Conservation (phyloP, 2,888 invertebrate species). For the Drosophila crucigera region DNA sequence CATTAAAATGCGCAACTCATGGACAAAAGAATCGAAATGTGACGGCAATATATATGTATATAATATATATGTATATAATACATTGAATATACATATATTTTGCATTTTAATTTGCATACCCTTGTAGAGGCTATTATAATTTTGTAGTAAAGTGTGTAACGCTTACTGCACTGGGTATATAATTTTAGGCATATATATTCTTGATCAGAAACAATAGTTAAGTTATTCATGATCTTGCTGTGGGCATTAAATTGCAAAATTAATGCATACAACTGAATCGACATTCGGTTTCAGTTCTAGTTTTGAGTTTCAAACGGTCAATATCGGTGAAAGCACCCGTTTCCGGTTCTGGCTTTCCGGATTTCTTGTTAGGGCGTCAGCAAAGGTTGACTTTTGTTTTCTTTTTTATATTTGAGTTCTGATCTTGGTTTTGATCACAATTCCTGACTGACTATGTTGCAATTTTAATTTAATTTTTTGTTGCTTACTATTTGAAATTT, state of each 20-base stretch:
- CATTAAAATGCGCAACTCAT: conserved; percentile 25
- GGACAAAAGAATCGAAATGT: conserved; percentile 10
- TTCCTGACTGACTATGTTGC: not conserved
- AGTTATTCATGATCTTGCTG: not conserved
- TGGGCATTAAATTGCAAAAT: not conserved
- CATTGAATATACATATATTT: not conserved
- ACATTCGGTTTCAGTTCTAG: not conserved
- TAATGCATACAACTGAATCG: not conserved
- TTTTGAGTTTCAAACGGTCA: too few species aligned
- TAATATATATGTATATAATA: not conserved
- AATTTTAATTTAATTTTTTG: not conserved
- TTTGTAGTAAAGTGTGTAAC: not conserved
- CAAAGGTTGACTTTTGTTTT: not conserved
- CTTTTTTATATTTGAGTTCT: not conserved
- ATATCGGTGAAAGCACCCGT: too few species aligned
- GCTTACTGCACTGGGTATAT: not conserved
- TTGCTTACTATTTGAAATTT: too few species aligned
- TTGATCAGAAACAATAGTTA: not conserved
- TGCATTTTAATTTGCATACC: not conserved
- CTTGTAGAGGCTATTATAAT: not conserved
- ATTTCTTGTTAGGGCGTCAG: not conserved
- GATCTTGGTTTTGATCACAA: not conserved
- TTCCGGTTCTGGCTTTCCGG: not conserved
- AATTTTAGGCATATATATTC: not conserved
- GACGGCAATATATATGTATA: not conserved